Percentiles rank a stretch among this genome's conserved stretches.
Evolutionary conservation across 2,113 vertebrate genomes (phyloP).

Genomic region (Mormoops blainvillei): DNA sequence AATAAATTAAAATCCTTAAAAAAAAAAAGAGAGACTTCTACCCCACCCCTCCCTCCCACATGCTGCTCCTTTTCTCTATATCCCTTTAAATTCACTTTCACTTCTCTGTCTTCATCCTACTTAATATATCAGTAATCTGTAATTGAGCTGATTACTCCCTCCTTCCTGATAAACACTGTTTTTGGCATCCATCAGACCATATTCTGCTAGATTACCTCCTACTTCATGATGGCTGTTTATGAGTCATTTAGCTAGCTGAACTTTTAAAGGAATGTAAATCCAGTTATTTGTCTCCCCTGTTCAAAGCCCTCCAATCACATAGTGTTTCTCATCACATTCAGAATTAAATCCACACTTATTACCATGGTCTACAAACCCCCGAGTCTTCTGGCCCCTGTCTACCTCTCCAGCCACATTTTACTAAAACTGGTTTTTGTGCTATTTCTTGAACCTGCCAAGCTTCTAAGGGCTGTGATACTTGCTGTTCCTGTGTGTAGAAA

Average conservation of each 20-base stretch:
- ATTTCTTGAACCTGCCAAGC: constrained; percentile 3
- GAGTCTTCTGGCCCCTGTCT: background rate
- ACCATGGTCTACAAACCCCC: background rate
- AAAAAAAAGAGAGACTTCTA: background rate
- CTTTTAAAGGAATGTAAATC: constrained; percentile 31
- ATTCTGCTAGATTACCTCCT: constrained; percentile 8
- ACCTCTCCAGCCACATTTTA: background rate
- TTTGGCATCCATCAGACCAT: background rate
- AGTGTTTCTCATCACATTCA: background rate
- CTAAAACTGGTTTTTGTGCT: background rate
- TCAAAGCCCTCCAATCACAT: background rate
- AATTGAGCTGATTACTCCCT: background rate
- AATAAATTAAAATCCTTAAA: too few relatives aligned
- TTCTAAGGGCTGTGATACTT: background rate
- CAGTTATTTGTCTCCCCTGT: background rate
- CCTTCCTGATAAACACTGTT: background rate
- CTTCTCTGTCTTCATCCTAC: background rate
- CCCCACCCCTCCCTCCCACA: background rate
- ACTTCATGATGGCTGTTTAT: background rate
- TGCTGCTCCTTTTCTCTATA: constrained; percentile 7
- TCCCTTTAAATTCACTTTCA: background rate
- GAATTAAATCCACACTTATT: constrained; percentile 11
- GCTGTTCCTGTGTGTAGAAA: background rate
- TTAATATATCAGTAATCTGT: background rate
- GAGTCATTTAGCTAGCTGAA: constrained; percentile 16